Conservation (phyloP, 2,797 vertebrate species). For the Gymnoscopelus microlampas region DNA sequence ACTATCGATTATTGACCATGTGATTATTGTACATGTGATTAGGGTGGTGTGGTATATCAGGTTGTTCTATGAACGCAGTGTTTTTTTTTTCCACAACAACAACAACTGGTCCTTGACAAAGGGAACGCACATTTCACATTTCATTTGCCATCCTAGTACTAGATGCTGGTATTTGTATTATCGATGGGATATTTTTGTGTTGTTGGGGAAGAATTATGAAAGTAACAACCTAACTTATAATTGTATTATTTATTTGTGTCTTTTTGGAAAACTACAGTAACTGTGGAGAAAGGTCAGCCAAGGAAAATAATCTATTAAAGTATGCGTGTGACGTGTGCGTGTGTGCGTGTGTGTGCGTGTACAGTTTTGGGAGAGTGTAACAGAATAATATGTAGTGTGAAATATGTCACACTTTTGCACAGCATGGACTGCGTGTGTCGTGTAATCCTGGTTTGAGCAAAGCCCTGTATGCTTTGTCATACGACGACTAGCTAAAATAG, state of each 20-base stretch:
- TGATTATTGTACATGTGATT: constrained; percentile 29
- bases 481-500: too few relatives aligned
- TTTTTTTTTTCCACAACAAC: constrained; percentile 8
- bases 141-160: constrained; percentile 8
- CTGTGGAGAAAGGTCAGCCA: constrained; percentile 37
- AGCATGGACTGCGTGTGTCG: constrained; percentile 36
- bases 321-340: constrained; percentile 4
- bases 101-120: constrained; percentile 10
- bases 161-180: constrained; percentile 21
- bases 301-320: constrained; percentile 37
- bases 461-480: background rate
- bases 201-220: constrained; percentile 27
- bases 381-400: constrained; percentile 27
- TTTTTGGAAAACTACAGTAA: constrained; percentile 28
- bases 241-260: constrained; percentile 4
- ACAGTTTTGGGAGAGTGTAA: too few relatives aligned
- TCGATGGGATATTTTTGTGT: constrained; percentile 15
- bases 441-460: constrained; percentile 41
- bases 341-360: constrained; percentile 24
- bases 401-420: constrained; percentile 19
- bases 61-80: constrained; percentile 29
- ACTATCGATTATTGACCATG: too few relatives aligned
- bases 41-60: constrained; percentile 55
- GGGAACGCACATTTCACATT: constrained; percentile 14
- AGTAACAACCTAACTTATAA: constrained; percentile 27